phyloP scores from a whole-genome alignment of 2,888 invertebrate genomes.

The Polydrusus cervinus region DNA sequence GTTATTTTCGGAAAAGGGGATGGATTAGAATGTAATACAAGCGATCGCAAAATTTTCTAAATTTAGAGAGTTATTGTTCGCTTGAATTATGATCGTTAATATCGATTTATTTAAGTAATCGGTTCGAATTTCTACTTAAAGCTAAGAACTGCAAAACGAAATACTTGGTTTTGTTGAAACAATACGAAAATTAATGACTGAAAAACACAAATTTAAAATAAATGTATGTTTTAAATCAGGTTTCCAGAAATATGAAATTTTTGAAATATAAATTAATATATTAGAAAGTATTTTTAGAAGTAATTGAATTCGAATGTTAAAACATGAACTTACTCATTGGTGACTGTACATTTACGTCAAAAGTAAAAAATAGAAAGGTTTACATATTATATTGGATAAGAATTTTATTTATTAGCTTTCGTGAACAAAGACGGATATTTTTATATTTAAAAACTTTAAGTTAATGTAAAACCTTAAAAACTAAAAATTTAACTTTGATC shows the following conservation, averaged over 20 bases:
- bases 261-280: conserved; percentile 19
- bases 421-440: neutral
- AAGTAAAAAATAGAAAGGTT: neutral
- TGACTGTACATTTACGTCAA: conserved; percentile 1
- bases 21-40: conserved; percentile 8
- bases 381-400: neutral
- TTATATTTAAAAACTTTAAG: neutral
- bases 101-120: conserved; percentile 1
- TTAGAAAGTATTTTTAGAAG: conserved; percentile 25
- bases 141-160: neutral
- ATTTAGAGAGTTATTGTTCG: conserved; percentile 20
- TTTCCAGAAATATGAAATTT: conserved; percentile 6
- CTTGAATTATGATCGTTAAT: conserved; percentile 11
- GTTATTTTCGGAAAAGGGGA: conserved; percentile 24
- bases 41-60: conserved; percentile 3
- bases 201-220: neutral
- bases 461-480: no score
- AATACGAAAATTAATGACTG: neutral
- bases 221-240: neutral
- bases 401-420: neutral
- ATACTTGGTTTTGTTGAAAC: neutral
- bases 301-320: conserved; percentile 1
- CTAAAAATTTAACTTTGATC: no score
- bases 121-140: neutral
- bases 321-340: conserved; percentile 14